Evolutionary conservation across 2,888 invertebrate species (phyloP).

Genomic region (Caenorhabditis auriculariae): DNA sequence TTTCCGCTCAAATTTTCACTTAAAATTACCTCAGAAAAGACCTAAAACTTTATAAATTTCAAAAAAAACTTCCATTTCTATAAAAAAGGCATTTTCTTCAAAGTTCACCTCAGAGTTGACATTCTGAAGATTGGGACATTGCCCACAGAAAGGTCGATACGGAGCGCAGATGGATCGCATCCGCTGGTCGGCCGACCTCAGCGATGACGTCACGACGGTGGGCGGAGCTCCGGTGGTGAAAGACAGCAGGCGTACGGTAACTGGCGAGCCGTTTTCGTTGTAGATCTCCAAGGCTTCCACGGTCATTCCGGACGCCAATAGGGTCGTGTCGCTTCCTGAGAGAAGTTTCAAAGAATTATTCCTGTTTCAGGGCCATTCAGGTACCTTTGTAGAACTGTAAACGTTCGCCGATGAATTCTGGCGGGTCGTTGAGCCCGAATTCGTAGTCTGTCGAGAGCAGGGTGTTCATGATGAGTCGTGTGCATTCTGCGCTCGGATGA

Average conservation of each 20-base stretch:
- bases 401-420: slow-evolving; percentile 36
- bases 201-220: slow-evolving; percentile 31
- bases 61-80: no score
- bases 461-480: slow-evolving; percentile 40
- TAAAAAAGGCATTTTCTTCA: no score
- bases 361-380: slow-evolving; percentile 9
- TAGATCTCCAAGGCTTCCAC: slow-evolving; percentile 42
- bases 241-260: slow-evolving; percentile 23
- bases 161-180: slow-evolving; percentile 55
- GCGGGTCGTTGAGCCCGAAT: slow-evolving; percentile 48
- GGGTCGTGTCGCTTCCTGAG: slow-evolving; percentile 20
- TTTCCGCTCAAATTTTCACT: neutral
- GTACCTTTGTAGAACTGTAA: slow-evolving; percentile 31
- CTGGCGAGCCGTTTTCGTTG: slow-evolving; percentile 18
- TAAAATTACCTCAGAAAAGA: neutral
- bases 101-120: slow-evolving; percentile 39
- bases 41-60: no score
- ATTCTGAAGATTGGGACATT: slow-evolving; percentile 45
- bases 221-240: slow-evolving; percentile 40
- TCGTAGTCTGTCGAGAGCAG: slow-evolving; percentile 41
- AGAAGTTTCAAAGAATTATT: slow-evolving; percentile 1
- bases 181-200: slow-evolving; percentile 31
- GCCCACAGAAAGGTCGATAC: slow-evolving; percentile 56
- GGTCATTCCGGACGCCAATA: slow-evolving; percentile 47
- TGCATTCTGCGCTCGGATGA: slow-evolving; percentile 45